Evolutionary conservation across 2,113 vertebrate species (phyloP), one percentile per base, ranked within the genome.

Genomic region (Triplophysa dalaica): DNA sequence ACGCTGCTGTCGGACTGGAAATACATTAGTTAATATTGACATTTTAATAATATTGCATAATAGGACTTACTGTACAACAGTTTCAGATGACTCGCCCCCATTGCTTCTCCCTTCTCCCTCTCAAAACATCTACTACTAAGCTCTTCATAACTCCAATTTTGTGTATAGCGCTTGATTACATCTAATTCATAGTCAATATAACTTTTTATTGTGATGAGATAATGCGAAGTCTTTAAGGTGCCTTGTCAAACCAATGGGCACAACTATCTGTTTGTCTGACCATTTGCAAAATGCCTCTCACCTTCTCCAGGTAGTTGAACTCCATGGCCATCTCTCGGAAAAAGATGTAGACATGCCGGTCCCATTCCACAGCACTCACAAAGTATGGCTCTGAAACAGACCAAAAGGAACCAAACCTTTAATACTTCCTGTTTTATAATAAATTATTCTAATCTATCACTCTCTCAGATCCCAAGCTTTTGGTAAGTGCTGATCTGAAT

Each of bases 251-350:
- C 43, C 11, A 45, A 45, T 12, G 43, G 43, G 43, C 11, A 12
- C 0, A 12, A 12, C 11, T 45, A 45, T 45, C 43, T 17, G 1
- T 54, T 17, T 52, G 50, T 52, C 50, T 52, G 50, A 52, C 13
- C 50, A 16, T 16, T 52, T 52, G 50, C 50, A 52, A 52, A 52
- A n/a, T 58, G 54, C 9, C 6, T 58, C 76, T 76, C 43, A 98
- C 97, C 96, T 99, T 99, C 89, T 98, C 97, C 87, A 99, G 90
- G 86, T 97, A 98, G 90, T 95, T 98, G 85, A 97, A 98, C 89
- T 99, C 97, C 95, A 99, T 97, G n/a, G 97, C 97, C 1, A 98
- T 97, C 89, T 99, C 97, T 68, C 96, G 89, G 93, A 99, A 98
- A 93, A 99, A 99, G 93, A 99, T 99, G 89, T 98, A 99, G 85